A percentile compares a stretch with the other conserved stretches of the same genome.
Conservation (phyloP, 2,113 vertebrate genomes). For the Solenodon paradoxus region DNA sequence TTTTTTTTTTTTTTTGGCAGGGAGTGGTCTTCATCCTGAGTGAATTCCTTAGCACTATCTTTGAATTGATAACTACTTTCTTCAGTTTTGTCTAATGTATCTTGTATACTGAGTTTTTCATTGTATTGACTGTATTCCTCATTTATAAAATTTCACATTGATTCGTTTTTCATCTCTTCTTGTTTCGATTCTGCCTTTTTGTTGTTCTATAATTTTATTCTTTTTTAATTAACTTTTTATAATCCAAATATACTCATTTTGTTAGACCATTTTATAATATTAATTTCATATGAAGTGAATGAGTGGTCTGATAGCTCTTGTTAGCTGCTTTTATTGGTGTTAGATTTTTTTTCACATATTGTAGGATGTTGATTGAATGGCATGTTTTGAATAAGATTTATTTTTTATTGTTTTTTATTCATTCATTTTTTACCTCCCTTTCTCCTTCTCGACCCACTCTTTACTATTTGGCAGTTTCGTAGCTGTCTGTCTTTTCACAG, state of each 20-base stretch:
- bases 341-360: slow-evolving; percentile 19
- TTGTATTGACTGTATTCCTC: not conserved
- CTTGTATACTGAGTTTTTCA: not conserved
- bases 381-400: not conserved
- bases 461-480: not conserved
- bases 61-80: not conserved
- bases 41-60: not conserved
- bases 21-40: not conserved
- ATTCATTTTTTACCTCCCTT: not conserved
- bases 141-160: not conserved
- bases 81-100: not conserved
- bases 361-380: slow-evolving; percentile 18
- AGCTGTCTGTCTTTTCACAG: not conserved
- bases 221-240: not conserved
- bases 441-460: not conserved
- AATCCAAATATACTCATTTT: slow-evolving; percentile 8
- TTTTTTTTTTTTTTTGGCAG: not conserved
- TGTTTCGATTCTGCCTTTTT: slow-evolving; percentile 21
- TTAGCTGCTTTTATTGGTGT: slow-evolving; percentile 3
- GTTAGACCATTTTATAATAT: not conserved
- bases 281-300: slow-evolving; percentile 32
- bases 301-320: not conserved
- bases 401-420: not conserved
- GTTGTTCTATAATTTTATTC: not conserved
- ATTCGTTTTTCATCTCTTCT: not conserved